Base-by-base conservation (phyloP, 2,797 vertebrate species). In the Trematomus bernacchii region DNA sequence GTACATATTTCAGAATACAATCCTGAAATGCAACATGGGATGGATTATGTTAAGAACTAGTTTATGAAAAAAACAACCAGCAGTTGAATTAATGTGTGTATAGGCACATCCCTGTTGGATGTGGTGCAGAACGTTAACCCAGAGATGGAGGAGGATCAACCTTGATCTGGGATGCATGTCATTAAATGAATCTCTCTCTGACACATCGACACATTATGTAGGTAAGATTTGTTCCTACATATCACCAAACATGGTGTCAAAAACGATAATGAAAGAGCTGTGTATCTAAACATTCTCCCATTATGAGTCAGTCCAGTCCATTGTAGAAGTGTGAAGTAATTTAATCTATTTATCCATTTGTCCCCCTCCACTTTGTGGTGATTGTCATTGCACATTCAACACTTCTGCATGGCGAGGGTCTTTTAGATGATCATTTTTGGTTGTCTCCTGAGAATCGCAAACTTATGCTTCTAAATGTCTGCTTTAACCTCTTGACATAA, bases 21-120 rank as follows among this genome's bases (percentile, higher is more conserved):
- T 91, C 80, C 89, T 91, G 88, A 92, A 93, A 94, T 94, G 92
- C 87, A 91, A 72, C 48, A 90, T 93, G 91, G 76, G 69, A 93
- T 93, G 91, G 73, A 55, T 85, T 83, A 87, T 83, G 87, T 80
- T 82, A 54, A 87, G 71, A 73, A 76, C 59, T 64, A 47, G 69
- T 48, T 55, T 6, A 43, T 15, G 5, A 30, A 43, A 2, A 46
- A 66, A 47, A 54, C 43, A 77, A 80, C 54, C 27, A 44, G 66
- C 4, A 0, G 18, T 58, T 71, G 30, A 73, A 65, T 70, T 58
- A 68, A 71, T 40, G 59, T 68, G 27, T 43, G 68, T 62, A 21
- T 33, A 16, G 58, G 2, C 46, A 13, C 81, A 77, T 81, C 73
- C 51, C 37, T 37, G 53, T 48, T 80, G 75, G 52, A 71, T 66